phyloP scores from a whole-genome alignment of 2,888 invertebrate species.

The Ceramica pisi region DNA sequence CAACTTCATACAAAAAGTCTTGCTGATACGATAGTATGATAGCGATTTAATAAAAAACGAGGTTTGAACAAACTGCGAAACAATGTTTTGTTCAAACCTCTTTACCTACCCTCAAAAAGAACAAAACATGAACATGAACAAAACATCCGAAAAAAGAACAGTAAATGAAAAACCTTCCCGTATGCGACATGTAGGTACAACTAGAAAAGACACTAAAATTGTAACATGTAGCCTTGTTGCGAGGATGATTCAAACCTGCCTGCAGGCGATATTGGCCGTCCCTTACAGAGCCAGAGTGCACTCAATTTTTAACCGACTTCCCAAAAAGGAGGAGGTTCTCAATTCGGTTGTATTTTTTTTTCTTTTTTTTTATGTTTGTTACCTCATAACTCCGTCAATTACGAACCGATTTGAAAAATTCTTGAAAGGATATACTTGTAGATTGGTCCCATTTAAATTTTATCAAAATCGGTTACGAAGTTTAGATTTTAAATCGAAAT shows the following conservation, averaged over 20 bases:
- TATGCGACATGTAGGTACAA: slow-evolving; percentile 4
- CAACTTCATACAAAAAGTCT: too few species aligned
- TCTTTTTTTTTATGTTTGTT: too few species aligned
- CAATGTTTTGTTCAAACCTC: too few species aligned
- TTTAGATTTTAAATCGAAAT: too few species aligned
- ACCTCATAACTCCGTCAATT: too few species aligned
- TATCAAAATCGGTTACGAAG: too few species aligned
- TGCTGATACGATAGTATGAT: background rate
- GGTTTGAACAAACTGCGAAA: slow-evolving; percentile 1
- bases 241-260: slow-evolving; percentile 32
- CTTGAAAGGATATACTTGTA: too few species aligned
- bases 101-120: background rate
- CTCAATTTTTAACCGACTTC: too few species aligned
- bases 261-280: slow-evolving; percentile 27
- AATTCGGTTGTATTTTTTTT: too few species aligned
- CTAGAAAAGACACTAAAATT: slow-evolving; percentile 20
- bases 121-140: background rate
- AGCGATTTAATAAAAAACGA: background rate
- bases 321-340: too few species aligned
- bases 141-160: background rate
- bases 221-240: slow-evolving; percentile 30
- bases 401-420: too few species aligned
- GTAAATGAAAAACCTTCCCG: background rate
- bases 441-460: too few species aligned
- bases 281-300: slow-evolving; percentile 25